Conservation (phyloP, 2,113 vertebrate genomes). For the Alaudala cheleensis region DNA sequence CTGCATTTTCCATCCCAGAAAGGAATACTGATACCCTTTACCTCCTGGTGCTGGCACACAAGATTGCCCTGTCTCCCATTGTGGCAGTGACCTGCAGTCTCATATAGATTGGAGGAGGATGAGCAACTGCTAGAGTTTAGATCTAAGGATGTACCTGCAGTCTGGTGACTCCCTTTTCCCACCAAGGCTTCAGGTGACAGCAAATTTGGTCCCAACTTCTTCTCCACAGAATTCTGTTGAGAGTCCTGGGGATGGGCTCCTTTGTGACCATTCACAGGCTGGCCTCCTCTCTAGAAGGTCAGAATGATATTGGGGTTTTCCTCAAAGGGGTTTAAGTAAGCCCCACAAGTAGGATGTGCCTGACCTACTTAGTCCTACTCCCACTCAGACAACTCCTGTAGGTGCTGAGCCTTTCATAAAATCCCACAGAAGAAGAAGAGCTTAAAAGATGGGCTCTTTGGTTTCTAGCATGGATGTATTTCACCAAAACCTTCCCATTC, state of each 20-base stretch:
- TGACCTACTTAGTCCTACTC: not conserved
- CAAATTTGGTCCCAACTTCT: not conserved
- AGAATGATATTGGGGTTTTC: not conserved
- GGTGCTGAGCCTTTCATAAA: not conserved
- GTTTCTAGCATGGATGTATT: not conserved
- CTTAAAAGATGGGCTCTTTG: not conserved
- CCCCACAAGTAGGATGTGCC: not conserved
- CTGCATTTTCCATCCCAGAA: not conserved
- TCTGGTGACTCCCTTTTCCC: not conserved
- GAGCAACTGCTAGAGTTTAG: not conserved
- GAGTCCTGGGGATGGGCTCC: not conserved
- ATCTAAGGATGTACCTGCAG: not conserved
- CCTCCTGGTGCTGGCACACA: not conserved
- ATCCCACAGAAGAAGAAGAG: not conserved
- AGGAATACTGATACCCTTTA: not conserved
- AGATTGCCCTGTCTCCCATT: not conserved
- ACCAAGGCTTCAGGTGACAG: conserved; percentile 13
- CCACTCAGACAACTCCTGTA: not conserved
- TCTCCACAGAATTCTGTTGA: not conserved
- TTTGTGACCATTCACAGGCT: not conserved
- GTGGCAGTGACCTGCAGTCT: not conserved
- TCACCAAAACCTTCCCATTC: not conserved
- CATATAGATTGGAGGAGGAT: not conserved
- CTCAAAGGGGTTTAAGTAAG: not conserved
- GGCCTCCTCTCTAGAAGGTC: not conserved